Base-by-base conservation (phyloP, 2,888 invertebrate species). In the Brachylomia viminalis region DNA sequence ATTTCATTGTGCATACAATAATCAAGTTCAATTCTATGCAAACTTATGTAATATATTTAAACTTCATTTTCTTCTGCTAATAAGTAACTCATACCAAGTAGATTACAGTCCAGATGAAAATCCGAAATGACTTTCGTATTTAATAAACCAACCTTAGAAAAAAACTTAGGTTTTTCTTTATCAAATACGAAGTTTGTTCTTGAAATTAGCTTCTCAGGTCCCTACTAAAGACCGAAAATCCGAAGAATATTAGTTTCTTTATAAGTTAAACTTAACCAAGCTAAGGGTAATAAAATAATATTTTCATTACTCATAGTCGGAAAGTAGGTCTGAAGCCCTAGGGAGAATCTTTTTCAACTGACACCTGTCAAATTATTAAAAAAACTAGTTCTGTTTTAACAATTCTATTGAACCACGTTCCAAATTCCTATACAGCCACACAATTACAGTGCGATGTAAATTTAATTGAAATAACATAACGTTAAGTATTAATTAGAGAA, bases 231-330 rank as follows among this genome's bases (percentile, higher is more conserved):
- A 49, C 15, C 17, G 15, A 27, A 11, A n/a, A 30, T 73, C 11
- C 4, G 7, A 45, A n/a, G 30, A 80, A 78, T 59, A 78, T 80
- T 74, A 27, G n/a, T 75, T 80, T 42, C n/a, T 65, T 27, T 27
- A 13, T 59, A 38, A 11, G 11, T 27, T 27, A 38, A 65, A 73
- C 49, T 42, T 65, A 58, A 79, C 72, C 13, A 59, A 52, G 45
- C 13, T 73, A 4, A 45, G 27, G 0, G 17, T 38, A 33, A n/a
- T n/a, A n/a, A n/a, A n/a, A n/a, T n/a, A n/a, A n/a, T n/a, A n/a
- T n/a, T n/a, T n/a, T n/a, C n/a, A n/a, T n/a, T n/a, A n/a, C n/a
- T n/a, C n/a, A n/a, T n/a, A n/a, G n/a, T n/a, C n/a, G n/a, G n/a
- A n/a, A n/a, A n/a, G n/a, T n/a, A n/a, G n/a, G n/a, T n/a, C n/a